Conservation (phyloP, 1,140 invertebrate species). For the Cylas formicarius region DNA sequence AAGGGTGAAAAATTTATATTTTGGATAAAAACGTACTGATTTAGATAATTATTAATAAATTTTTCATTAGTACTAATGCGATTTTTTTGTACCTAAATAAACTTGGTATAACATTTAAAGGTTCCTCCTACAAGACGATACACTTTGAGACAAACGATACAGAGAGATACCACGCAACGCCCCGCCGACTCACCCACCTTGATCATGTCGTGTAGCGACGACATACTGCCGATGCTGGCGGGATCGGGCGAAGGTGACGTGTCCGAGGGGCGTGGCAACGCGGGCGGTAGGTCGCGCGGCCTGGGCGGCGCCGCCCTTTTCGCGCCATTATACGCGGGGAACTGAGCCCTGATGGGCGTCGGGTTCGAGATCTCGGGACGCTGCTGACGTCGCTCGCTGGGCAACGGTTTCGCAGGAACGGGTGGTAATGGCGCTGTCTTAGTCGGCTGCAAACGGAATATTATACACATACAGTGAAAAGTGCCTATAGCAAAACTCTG, state of each 20-base stretch:
- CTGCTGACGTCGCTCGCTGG: conserved; percentile 39
- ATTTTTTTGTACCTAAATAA: no score
- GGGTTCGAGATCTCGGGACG: conserved; percentile 48
- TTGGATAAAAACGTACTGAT: no score
- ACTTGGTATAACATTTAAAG: no score
- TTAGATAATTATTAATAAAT: no score
- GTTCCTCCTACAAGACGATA: no score
- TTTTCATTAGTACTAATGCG: no score
- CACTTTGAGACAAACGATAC: no score
- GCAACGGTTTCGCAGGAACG: conserved; percentile 28
- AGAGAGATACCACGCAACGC: no score
- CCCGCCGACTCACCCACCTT: no score
- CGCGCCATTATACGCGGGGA: conserved; percentile 45
- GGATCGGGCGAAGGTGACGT: conserved; percentile 47
- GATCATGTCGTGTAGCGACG: conserved; percentile 65
- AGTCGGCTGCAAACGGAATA: conserved; percentile 21
- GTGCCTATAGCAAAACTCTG: no score
- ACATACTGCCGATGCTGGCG: conserved; percentile 62
- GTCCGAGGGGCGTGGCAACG: conserved; percentile 51
- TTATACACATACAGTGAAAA: no score
- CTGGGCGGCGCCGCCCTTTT: conserved; percentile 51
- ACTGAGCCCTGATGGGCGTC: conserved; percentile 41
- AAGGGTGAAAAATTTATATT: no score
- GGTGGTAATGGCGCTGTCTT: conserved; percentile 38
- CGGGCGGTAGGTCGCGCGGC: conserved; percentile 53